These are phyloP conservation scores for Dryobotodes eremita DNA, from an alignment of 2,888 invertebrate species.

Conservation along the genomic window DNA sequence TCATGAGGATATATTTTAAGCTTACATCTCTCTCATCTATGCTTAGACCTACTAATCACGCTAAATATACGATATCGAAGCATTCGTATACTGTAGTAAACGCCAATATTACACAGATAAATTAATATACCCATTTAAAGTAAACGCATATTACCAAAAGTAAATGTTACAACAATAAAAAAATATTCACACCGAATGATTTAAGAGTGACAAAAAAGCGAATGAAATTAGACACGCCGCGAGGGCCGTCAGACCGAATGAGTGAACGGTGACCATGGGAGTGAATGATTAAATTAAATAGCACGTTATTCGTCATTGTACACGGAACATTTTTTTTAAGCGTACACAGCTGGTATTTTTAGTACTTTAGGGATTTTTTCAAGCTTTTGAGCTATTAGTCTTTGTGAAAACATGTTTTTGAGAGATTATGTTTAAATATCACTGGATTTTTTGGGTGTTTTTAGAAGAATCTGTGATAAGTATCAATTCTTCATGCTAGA, in stretches of 20 bases:
- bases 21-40: too few relatives aligned
- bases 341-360: constrained; percentile 34
- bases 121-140: neutral
- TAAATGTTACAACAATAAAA: constrained; percentile 35
- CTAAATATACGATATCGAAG: neutral
- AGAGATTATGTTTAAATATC: neutral
- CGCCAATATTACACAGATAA: neutral
- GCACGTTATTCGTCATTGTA: constrained; percentile 57
- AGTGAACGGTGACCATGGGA: constrained; percentile 56
- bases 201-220: constrained; percentile 51
- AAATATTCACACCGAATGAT: constrained; percentile 46
- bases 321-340: constrained; percentile 45
- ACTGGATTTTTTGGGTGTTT: neutral
- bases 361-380: constrained; percentile 13
- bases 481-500: neutral
- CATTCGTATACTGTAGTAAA: neutral
- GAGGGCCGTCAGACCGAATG: constrained; percentile 56
- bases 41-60: neutral
- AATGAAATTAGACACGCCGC: constrained; percentile 59
- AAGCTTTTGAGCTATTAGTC: constrained; percentile 20
- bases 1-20: too few relatives aligned
- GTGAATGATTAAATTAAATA: constrained; percentile 69
- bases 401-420: neutral
- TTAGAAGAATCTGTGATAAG: neutral
- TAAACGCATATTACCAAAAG: neutral